Base-by-base conservation (phyloP, 2,888 invertebrate genomes). In the Polia nebulosa region DNA sequence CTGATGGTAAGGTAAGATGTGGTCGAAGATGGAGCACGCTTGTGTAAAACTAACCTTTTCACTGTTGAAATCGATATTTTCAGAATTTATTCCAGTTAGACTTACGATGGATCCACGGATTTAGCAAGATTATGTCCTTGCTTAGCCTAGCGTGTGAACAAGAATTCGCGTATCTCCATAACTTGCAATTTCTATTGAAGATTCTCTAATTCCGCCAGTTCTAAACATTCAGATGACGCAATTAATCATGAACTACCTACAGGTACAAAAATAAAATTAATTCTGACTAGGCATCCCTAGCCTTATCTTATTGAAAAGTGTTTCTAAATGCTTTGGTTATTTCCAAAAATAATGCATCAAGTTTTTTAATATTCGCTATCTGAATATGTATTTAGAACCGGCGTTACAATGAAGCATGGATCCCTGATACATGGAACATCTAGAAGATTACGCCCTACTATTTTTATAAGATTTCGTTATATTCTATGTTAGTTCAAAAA, bases 401-500 rank as follows among this genome's bases (percentile, higher is more conserved):
- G 22, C 49, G 59, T 39, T 20, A 67, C 56, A 77, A 25, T 52
- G 41, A 78, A 76, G 71, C 68, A 39, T 60, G 52, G 13, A 41
- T 55, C 29, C 45, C 52, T 29, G 39, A 51, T 44, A 62, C 44
- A 66, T 52, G 39, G 47, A 56, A 62, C 78, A 70, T 75, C 68
- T 77, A 82, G 64, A 68, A 69, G 72, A 76, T 72, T 78, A 73
- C 68, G 32, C 53, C 56, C 72, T 72, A 80, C 52, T 55, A 47
- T 51, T 74, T 59, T 72, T 17, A 63, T 59, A 45, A 55, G 20
- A 61, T 76, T 76, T 53, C 34, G 32, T 70, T 75, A 77, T 22
- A 72, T 34, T 60, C 80, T 82, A 84, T 34, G 76, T 85, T 85
- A 82, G 79, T 84, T 85, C 78, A 76, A 85, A 86, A 87, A 84